A percentile compares a stretch with the other conserved stretches of the same genome.
Conservation (phyloP, 2,113 vertebrate genomes). For the Eubucco bourcierii region DNA sequence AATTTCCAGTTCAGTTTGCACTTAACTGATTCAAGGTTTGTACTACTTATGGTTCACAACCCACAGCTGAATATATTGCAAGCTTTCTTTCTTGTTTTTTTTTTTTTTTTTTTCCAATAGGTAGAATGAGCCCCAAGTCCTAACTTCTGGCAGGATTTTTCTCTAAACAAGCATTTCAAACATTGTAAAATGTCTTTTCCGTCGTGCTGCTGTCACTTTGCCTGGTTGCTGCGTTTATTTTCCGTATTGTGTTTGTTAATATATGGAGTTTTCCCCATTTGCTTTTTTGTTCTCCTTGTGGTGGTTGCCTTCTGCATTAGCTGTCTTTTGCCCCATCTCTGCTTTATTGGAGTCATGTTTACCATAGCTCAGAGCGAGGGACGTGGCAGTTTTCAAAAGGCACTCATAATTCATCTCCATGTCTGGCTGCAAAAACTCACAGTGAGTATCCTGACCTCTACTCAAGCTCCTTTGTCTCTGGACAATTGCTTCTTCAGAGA, state of each 20-base stretch:
- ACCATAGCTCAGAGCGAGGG: background rate
- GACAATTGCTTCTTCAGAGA: background rate
- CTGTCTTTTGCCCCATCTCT: background rate
- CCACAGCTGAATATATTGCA: too few species aligned
- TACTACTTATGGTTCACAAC: background rate
- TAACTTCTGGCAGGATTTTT: background rate
- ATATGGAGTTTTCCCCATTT: rapidly evolving
- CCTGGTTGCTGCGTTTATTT: background rate
- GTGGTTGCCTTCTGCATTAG: background rate
- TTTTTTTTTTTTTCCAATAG: rapidly evolving
- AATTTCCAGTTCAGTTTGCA: background rate
- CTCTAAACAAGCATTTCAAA: background rate
- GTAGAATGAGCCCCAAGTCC: background rate
- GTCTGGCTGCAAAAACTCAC: background rate
- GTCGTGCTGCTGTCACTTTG: background rate
- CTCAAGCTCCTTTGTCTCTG: background rate
- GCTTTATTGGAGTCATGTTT: background rate
- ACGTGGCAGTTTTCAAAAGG: background rate
- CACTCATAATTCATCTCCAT: background rate
- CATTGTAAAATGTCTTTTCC: background rate
- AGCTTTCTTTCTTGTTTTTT: too few species aligned
- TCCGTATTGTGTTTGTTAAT: background rate
- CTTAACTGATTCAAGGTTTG: too few species aligned
- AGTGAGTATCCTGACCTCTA: too few species aligned
- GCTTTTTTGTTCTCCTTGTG: background rate